Percentiles rank a stretch among this genome's conserved stretches.
Conservation (phyloP, 1,140 invertebrate species). For the Drosophila pseudoananassae region DNA sequence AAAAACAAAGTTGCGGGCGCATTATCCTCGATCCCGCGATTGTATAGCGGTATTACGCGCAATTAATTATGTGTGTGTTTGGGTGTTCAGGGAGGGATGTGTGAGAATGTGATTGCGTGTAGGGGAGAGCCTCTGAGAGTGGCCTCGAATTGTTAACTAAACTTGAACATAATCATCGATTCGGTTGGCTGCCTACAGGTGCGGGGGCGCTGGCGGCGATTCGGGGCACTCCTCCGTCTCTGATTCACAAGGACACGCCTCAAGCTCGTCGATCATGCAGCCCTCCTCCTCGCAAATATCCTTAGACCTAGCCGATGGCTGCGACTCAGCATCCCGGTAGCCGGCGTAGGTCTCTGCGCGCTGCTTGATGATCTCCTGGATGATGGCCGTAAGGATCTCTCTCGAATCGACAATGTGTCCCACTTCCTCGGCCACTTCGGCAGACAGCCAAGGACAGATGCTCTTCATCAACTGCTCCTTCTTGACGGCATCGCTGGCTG, state of each 20-base stretch:
- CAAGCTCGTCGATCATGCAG: conserved; percentile 52
- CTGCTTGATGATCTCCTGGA: conserved; percentile 90
- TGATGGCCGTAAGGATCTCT: conserved; percentile 91
- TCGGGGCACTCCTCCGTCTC: conserved; percentile 54
- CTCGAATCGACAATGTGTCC: conserved; percentile 91
- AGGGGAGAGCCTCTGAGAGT: background rate
- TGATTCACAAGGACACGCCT: conserved; percentile 64
- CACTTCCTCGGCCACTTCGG: conserved; percentile 91
- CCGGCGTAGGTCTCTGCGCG: conserved; percentile 85
- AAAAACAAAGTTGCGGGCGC: conserved; percentile 49
- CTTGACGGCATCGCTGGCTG: conserved; percentile 74
- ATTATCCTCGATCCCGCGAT: background rate
- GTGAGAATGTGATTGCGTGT: background rate
- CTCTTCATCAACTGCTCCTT: conserved; percentile 89
- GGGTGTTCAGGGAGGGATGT: background rate
- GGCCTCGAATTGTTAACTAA: conserved; percentile 42
- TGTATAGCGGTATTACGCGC: background rate
- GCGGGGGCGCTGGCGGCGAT: conserved; percentile 36
- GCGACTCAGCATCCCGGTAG: conserved; percentile 60
- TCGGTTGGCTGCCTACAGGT: conserved; percentile 18
- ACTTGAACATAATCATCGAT: conserved; percentile 42
- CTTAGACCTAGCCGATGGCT: conserved; percentile 21
- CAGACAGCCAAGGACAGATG: conserved; percentile 95
- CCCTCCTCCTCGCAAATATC: conserved; percentile 62
- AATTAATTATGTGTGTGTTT: conserved; percentile 4